Conservation (phyloP, 2,888 invertebrate genomes). For the Agrenia bidenticulata region DNA sequence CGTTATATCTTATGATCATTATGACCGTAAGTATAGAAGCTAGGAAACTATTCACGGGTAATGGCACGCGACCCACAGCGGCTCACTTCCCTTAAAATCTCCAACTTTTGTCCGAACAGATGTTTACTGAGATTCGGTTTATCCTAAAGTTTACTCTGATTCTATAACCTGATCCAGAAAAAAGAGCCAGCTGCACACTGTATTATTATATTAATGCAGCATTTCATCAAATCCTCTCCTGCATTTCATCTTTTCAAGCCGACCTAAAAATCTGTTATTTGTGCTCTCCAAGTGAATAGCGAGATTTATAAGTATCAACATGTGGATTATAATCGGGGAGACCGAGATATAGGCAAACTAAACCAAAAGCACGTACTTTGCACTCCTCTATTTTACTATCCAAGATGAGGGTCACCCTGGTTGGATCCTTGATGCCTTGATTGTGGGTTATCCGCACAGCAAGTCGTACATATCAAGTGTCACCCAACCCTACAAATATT, state of each 20-base stretch:
- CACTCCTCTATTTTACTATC: neutral
- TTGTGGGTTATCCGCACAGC: neutral
- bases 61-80: slow-evolving; percentile 25
- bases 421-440: neutral
- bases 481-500: neutral
- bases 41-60: slow-evolving; percentile 3
- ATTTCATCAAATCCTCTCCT: no score
- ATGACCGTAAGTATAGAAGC: neutral
- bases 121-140: slow-evolving; percentile 20
- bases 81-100: neutral
- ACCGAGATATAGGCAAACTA: neutral
- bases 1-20: no score
- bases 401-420: neutral
- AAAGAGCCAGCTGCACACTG: slow-evolving; percentile 5
- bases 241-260: neutral
- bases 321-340: neutral
- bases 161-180: slow-evolving; percentile 5
- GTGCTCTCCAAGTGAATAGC: neutral
- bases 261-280: slow-evolving; percentile 8
- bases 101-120: slow-evolving; percentile 9
- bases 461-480: neutral
- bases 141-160: neutral
- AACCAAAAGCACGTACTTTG: slow-evolving; percentile 4
- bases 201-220: no score
- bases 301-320: slow-evolving; percentile 8